Evolutionary conservation across 2,888 invertebrate genomes (phyloP).

Genomic region (Parthenolecanium corni): DNA sequence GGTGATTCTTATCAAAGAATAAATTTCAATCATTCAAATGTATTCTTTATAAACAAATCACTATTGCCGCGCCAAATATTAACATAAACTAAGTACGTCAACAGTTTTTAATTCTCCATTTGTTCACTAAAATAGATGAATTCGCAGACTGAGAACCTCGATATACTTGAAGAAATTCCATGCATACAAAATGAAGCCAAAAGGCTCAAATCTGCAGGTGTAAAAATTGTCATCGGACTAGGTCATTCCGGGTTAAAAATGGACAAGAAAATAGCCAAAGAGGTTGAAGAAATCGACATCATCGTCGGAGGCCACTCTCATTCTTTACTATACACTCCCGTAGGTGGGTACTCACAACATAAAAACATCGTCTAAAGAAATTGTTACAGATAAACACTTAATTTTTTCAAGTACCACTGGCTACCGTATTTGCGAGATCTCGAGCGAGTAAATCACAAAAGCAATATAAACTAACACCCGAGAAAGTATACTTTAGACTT

Average conservation of each 20-base stretch:
- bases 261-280: slow-evolving; percentile 63
- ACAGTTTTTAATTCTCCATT: too few relatives aligned
- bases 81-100: too few relatives aligned
- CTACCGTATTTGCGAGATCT: too few relatives aligned
- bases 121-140: slow-evolving; percentile 34
- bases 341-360: neutral
- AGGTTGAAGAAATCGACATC: slow-evolving; percentile 70
- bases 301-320: slow-evolving; percentile 87
- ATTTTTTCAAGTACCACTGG: too few relatives aligned
- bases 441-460: too few relatives aligned
- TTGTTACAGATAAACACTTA: too few relatives aligned
- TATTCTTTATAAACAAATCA: too few relatives aligned
- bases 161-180: slow-evolving; percentile 56
- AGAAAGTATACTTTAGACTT: too few relatives aligned
- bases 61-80: too few relatives aligned
- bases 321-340: slow-evolving; percentile 60
- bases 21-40: too few relatives aligned
- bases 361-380: neutral
- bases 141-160: slow-evolving; percentile 42
- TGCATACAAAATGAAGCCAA: slow-evolving; percentile 55
- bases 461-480: too few relatives aligned
- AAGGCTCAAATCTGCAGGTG: slow-evolving; percentile 51
- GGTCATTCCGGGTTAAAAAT: slow-evolving; percentile 76
- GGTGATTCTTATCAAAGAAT: too few relatives aligned
- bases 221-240: slow-evolving; percentile 71